A percentile compares a stretch with the other conserved stretches of the same genome.
These are phyloP conservation scores for Pelecanus crispus DNA, from an alignment of 2,113 vertebrate species.

Conservation along the genomic window DNA sequence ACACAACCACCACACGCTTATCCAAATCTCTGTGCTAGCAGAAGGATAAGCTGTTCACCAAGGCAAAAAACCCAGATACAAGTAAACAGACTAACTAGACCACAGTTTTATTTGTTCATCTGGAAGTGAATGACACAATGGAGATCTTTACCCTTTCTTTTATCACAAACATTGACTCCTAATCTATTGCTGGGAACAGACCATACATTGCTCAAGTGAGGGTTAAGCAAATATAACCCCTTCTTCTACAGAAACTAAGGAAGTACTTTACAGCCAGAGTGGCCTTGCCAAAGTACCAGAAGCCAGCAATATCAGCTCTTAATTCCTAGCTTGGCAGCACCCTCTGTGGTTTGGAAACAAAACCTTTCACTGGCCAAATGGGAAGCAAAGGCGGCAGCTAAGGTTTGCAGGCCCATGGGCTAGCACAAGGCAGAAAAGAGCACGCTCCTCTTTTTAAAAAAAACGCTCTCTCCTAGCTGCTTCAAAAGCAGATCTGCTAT, in stretches of 20 bases:
- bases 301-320: fast-evolving
- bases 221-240: not conserved
- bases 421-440: not conserved
- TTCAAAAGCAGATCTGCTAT: not conserved
- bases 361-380: not conserved
- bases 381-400: not conserved
- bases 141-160: not conserved
- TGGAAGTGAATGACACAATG: not conserved
- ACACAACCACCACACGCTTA: not conserved
- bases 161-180: not conserved
- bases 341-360: not conserved
- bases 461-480: not conserved
- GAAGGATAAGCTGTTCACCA: not conserved
- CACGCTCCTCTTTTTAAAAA: fast-evolving
- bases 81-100: not conserved
- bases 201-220: not conserved
- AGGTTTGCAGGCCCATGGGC: not conserved
- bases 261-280: not conserved
- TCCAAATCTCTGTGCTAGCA: not conserved
- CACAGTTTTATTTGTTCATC: not conserved
- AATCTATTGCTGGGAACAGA: not conserved
- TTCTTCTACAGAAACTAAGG: not conserved
- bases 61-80: not conserved
- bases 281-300: not conserved
- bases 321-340: not conserved